Evolutionary conservation across 92 coral and sea anemone species (phyloP).

Genomic region (Parazoanthus atlanticus): DNA sequence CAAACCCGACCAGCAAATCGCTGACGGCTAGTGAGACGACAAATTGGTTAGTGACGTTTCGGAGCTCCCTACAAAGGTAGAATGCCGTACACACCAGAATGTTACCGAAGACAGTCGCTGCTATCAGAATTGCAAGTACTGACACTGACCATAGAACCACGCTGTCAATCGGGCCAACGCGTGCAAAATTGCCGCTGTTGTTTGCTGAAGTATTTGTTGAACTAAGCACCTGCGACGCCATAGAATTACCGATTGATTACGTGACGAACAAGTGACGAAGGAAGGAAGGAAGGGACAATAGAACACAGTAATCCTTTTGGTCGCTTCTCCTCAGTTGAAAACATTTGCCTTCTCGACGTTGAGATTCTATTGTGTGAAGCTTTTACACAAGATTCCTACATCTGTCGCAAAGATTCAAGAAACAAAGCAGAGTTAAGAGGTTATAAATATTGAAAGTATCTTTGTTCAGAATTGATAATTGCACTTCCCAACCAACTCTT

Average conservation of each 20-base stretch:
- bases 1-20: constrained; percentile 84
- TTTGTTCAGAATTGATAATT: background rate
- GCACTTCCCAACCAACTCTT: background rate
- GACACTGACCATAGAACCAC: constrained; percentile 64
- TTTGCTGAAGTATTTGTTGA: constrained; percentile 17
- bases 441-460: background rate
- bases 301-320: background rate
- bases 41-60: constrained; percentile 83
- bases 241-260: background rate
- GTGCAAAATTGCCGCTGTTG: background rate
- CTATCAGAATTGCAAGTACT: constrained; percentile 66
- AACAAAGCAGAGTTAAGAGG: background rate
- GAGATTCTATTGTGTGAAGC: background rate
- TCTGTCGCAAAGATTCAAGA: background rate
- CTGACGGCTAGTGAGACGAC: constrained; percentile 81
- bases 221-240: constrained; percentile 17
- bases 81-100: constrained; percentile 82
- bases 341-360: background rate
- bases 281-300: background rate
- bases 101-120: constrained; percentile 79
- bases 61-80: constrained; percentile 68
- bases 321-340: background rate
- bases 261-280: background rate
- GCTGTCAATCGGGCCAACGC: constrained; percentile 23
- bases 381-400: background rate